phyloP scores from a whole-genome alignment of 2,888 invertebrate species.

The Sphaerophoria rueppellii region DNA sequence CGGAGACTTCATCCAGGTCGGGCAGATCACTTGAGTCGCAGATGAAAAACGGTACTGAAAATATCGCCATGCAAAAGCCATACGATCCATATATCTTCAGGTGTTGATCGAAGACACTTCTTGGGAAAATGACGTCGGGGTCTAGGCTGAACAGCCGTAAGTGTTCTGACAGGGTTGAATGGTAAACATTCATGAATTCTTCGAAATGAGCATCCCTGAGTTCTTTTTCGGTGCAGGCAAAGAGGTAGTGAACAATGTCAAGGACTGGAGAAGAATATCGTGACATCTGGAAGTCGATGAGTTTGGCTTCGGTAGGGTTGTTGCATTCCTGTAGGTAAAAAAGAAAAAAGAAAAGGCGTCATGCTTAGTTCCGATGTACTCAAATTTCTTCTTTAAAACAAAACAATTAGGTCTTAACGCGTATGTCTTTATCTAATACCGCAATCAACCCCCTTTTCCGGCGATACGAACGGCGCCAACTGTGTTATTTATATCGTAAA shows the following conservation, averaged over 20 bases:
- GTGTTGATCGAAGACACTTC: conserved; percentile 75
- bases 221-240: conserved; percentile 78
- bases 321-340: conserved; percentile 68
- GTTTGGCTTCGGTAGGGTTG: conserved; percentile 76
- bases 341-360: background rate
- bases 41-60: conserved; percentile 78
- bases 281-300: conserved; percentile 80
- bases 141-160: conserved; percentile 74
- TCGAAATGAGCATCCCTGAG: conserved; percentile 77
- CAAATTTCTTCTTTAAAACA: background rate
- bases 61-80: conserved; percentile 78
- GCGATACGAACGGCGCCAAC: background rate
- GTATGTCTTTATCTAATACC: background rate
- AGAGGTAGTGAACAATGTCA: conserved; percentile 79
- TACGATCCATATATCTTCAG: conserved; percentile 77
- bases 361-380: background rate
- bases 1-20: conserved; percentile 77
- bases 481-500: background rate
- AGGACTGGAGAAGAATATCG: conserved; percentile 79
- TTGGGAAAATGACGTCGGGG: conserved; percentile 76
- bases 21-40: conserved; percentile 76
- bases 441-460: background rate
- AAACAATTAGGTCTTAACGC: background rate
- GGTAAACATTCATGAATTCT: conserved; percentile 77
- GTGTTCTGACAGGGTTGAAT: conserved; percentile 74